phyloP scores from a whole-genome alignment of 2,113 vertebrate species.

The Chlorodrepanis virens region DNA sequence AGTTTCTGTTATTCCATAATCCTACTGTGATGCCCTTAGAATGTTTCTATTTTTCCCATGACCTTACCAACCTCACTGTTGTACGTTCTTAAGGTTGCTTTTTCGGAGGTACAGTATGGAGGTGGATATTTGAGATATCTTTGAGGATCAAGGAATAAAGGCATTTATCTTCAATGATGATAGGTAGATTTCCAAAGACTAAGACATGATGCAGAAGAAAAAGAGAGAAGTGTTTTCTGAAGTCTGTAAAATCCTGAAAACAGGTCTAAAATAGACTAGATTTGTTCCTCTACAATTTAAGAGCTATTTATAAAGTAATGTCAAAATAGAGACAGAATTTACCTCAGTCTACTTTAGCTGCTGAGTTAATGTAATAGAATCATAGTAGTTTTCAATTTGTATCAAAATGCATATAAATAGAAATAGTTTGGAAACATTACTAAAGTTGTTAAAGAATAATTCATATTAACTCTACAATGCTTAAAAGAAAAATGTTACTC shows the following conservation, averaged over 20 bases:
- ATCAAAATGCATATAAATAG: neutral
- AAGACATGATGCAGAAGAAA: neutral
- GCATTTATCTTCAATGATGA: no score
- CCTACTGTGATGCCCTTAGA: neutral
- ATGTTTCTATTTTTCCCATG: neutral
- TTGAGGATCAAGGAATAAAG: neutral
- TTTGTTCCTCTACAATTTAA: neutral
- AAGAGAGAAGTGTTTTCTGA: neutral
- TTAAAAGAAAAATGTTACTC: neutral
- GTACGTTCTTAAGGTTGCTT: neutral
- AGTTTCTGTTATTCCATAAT: neutral
- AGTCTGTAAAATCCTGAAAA: neutral
- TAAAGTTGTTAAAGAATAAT: neutral
- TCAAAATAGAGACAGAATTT: neutral
- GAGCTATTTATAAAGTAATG: neutral
- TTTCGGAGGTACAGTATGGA: neutral
- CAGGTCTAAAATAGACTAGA: neutral
- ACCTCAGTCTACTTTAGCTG: neutral
- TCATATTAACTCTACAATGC: accelerated
- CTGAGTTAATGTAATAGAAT: neutral
- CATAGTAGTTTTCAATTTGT: neutral
- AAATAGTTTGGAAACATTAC: neutral
- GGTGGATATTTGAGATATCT: neutral
- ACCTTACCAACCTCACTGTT: neutral
- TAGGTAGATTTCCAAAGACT: neutral